Conservation (phyloP, 2,888 invertebrate species). For the Chrysolina haemoptera region DNA sequence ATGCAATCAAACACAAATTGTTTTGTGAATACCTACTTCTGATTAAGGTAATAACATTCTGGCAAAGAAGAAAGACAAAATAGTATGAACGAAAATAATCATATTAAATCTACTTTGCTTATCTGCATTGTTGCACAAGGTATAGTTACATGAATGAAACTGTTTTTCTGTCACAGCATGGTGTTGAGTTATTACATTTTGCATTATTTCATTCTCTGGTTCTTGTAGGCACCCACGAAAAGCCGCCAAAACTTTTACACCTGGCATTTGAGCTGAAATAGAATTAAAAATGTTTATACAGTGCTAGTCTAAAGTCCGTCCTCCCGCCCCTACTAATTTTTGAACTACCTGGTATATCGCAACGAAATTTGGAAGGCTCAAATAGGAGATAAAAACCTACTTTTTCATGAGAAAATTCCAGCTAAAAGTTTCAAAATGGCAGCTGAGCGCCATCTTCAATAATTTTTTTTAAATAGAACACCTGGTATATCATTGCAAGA, state of each 20-base stretch:
- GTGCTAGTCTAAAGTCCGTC: too few relatives aligned
- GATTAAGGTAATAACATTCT: neutral
- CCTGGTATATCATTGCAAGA: too few relatives aligned
- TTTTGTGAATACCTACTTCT: neutral
- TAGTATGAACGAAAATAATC: neutral
- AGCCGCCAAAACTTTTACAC: slow-evolving; percentile 51
- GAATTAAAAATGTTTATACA: neutral
- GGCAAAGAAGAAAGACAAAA: neutral
- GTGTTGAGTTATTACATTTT: slow-evolving; percentile 37
- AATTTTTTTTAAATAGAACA: too few relatives aligned
- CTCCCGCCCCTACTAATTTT: too few relatives aligned
- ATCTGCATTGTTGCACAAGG: slow-evolving; percentile 38
- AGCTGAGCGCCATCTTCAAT: too few relatives aligned
- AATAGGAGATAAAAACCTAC: too few relatives aligned
- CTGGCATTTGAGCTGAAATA: slow-evolving; percentile 54
- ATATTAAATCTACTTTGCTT: neutral
- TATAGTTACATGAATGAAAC: slow-evolving; percentile 42
- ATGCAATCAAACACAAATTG: neutral
- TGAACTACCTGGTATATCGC: too few relatives aligned
- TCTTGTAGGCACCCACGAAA: slow-evolving; percentile 50
- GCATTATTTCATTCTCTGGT: slow-evolving; percentile 40
- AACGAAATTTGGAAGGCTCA: too few relatives aligned
- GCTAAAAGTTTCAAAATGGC: too few relatives aligned
- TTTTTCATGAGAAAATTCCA: too few relatives aligned
- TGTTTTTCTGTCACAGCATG: slow-evolving; percentile 37